phyloP scores from a whole-genome alignment of 2,888 invertebrate genomes.

The Caenorhabditis angaria region DNA sequence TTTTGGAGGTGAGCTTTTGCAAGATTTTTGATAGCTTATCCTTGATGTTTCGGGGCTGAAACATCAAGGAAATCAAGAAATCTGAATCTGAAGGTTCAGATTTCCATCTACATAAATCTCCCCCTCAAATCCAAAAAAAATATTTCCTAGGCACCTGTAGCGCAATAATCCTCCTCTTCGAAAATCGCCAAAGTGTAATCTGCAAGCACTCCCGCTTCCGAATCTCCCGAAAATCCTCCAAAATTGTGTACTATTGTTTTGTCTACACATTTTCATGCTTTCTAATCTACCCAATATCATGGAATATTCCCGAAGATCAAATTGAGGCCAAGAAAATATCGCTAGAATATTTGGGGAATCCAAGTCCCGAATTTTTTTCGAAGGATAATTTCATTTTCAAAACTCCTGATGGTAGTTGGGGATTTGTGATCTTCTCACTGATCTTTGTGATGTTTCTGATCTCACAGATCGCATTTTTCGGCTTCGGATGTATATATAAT shows the following conservation, averaged over 20 bases:
- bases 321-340: not conserved
- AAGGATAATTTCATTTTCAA: not conserved
- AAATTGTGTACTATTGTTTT: not conserved
- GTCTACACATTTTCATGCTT: not conserved
- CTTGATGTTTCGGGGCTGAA: no score
- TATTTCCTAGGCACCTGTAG: not conserved
- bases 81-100: no score
- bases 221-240: not conserved
- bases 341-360: not conserved
- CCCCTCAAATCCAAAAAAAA: no score
- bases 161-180: not conserved
- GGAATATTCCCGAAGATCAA: not conserved
- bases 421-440: not conserved
- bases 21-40: no score
- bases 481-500: not conserved
- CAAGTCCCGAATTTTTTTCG: not conserved
- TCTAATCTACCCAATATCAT: not conserved
- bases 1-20: not conserved
- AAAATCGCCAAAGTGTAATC: not conserved
- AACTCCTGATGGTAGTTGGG: not conserved
- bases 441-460: not conserved
- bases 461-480: not conserved
- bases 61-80: no score
- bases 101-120: no score
- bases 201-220: not conserved